These are phyloP conservation scores for Dissostichus mawsoni DNA, from an alignment of 2,113 vertebrate genomes.

Conservation along the genomic window DNA sequence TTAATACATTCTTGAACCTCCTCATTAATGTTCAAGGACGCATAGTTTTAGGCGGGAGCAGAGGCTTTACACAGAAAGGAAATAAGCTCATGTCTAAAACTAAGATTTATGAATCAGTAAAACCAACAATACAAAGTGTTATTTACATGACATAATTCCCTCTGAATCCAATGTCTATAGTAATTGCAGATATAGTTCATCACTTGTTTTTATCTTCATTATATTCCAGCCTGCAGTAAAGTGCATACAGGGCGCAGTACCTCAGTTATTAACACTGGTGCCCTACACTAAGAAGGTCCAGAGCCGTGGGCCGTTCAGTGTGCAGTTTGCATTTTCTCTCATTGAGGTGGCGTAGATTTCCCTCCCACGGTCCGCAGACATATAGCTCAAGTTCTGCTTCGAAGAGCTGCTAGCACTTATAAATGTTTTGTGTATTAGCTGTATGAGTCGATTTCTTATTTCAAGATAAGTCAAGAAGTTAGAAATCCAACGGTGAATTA, in stretches of 20 bases:
- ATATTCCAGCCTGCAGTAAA: conserved; percentile 14
- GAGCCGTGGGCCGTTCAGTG: neutral
- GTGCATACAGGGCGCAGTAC: neutral
- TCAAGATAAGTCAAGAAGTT: neutral
- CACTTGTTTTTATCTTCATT: conserved; percentile 15
- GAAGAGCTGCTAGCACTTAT: neutral
- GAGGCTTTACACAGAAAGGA: neutral
- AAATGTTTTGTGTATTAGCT: neutral
- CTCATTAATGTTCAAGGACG: neutral
- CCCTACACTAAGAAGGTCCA: conserved; percentile 2
- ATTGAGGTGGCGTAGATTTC: neutral
- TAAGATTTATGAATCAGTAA: neutral
- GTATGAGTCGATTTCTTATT: neutral
- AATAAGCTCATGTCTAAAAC: too few species aligned
- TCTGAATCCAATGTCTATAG: neutral
- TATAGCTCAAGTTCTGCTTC: too few species aligned
- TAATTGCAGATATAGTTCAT: neutral
- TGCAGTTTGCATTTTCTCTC: neutral
- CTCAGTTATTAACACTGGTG: conserved; percentile 6
- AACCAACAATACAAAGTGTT: neutral
- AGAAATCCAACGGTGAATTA: neutral
- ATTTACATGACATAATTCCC: too few species aligned
- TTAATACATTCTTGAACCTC: neutral
- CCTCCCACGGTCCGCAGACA: neutral
- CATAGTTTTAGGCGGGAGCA: neutral